A percentile compares a stretch with the other conserved stretches of the same genome.
phyloP scores from a whole-genome alignment of 2,113 vertebrate species.

The human region GRCh38 chrX:82585501-82586000 shows the following conservation, averaged over 20 bases:
- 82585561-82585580: background rate
- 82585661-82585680: conserved; percentile 65
- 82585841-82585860: conserved; percentile 78
- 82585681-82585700: conserved; percentile 72
- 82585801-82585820: conserved; percentile 80
- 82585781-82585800: conserved; percentile 83
- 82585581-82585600: accelerated
- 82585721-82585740: conserved; percentile 54
- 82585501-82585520: background rate
- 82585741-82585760: conserved; percentile 73
- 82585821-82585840: conserved; percentile 76
- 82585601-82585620: conserved; percentile 36
- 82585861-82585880: conserved; percentile 78
- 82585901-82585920: conserved; percentile 79
- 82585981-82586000: conserved; percentile 77
- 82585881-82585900: conserved; percentile 79
- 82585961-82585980: conserved; percentile 77
- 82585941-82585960: conserved; percentile 81
- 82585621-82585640: conserved; percentile 43
- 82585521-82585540: background rate
- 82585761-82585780: conserved; percentile 73
- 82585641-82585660: conserved; percentile 70
- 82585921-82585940: conserved; percentile 82
- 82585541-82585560: background rate
- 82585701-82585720: conserved; percentile 68